Evolutionary conservation across 1,140 invertebrate species (phyloP), one percentile per base, ranked within the genome.

Genomic region (Tetranychus urticae): DNA sequence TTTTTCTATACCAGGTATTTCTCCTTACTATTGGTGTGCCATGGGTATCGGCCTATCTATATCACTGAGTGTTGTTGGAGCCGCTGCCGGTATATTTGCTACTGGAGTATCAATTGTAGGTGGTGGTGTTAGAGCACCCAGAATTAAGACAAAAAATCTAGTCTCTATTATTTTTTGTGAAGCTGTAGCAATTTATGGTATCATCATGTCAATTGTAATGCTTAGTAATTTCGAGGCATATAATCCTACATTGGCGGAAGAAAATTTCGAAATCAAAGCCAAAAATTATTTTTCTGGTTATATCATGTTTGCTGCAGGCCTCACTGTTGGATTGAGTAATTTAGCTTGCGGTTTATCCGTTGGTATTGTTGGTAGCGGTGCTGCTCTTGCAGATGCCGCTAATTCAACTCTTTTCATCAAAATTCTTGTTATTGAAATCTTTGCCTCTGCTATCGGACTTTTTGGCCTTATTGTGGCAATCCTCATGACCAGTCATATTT

Each of bases 111-210:
- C 88, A 69, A 98, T 99, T 71, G 77, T 97, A 56, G 94, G 94
- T 60, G 94, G 85, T 65, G 94, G 94, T 71, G 93, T 99, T 0
- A 97, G 97, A 77, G 90, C 93, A 31, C 94, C 94, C 4, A 78
- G 94, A 67, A 99, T 99, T 71, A 91, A 96, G 75, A 99, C 94
- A 56, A 98, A 98, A 75, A 99, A 99, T 76, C 80, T 99, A 67
- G 94, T 99, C 68, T 96, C 90, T 58, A 92, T 97, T 70, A 97
- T 97, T 73, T 97, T 97, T 77, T 97, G 92, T 73, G 92, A 97
- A 76, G 92, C 92, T 67, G 92, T 97, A 1, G 92, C 92, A 59
- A 97, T 97, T 74, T 97, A 97, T 72, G 92, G 92, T n/a, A 79
- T 97, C 33, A 97, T 97, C 69, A 92, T 92, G 68, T 90, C 92